phyloP scores from a whole-genome alignment of 1,140 invertebrate genomes.

The Drosophila bipectinata region DNA sequence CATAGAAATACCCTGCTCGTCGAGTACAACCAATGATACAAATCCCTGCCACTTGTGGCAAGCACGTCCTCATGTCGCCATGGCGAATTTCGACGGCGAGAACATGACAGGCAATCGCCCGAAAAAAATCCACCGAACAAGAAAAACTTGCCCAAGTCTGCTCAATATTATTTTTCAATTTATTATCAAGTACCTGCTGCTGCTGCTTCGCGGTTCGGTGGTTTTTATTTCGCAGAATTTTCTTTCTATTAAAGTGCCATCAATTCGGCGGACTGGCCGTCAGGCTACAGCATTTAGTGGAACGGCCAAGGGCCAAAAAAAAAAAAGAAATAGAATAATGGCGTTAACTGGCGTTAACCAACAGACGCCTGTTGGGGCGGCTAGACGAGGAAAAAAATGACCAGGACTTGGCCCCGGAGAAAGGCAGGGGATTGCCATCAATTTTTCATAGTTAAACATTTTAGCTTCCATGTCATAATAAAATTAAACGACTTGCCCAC shows the following conservation, averaged over 20 bases:
- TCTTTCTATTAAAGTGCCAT: constrained; percentile 70
- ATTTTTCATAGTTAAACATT: constrained; percentile 66
- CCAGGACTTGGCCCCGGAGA: constrained; percentile 4
- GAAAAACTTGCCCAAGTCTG: constrained; percentile 50
- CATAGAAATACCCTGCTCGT: not conserved
- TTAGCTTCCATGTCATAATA: constrained; percentile 71
- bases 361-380: constrained; percentile 39
- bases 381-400: constrained; percentile 11
- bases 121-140: not conserved
- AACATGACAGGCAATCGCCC: constrained; percentile 33
- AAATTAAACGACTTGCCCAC: constrained; percentile 60
- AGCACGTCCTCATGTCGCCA: constrained; percentile 43
- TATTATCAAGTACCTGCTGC: constrained; percentile 70
- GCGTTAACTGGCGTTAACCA: constrained; percentile 49
- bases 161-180: constrained; percentile 79
- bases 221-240: constrained; percentile 58
- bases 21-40: constrained; percentile 26
- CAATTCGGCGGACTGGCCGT: constrained; percentile 56
- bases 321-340: constrained; percentile 41
- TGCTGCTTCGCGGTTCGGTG: constrained; percentile 43
- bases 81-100: constrained; percentile 24
- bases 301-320: constrained; percentile 37
- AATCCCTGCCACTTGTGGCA: constrained; percentile 41
- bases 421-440: constrained; percentile 33
- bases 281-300: constrained; percentile 43